Evolutionary conservation across 2,888 invertebrate species (phyloP).

Genomic region (Limnephilus rhombicus): DNA sequence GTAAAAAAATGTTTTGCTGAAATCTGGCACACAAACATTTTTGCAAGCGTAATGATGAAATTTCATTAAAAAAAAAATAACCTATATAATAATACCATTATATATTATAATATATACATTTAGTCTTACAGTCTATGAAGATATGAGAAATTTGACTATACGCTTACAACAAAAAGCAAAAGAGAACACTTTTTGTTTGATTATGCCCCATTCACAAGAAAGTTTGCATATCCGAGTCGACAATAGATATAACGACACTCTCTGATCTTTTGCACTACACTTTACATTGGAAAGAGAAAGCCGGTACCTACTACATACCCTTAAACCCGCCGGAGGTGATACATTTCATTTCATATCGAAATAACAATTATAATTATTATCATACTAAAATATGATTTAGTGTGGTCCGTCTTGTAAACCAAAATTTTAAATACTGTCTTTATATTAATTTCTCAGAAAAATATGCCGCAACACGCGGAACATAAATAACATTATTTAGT

Average conservation of each 20-base stretch:
- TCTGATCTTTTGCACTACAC: too few relatives aligned
- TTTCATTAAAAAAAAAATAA: not conserved
- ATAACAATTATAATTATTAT: not conserved
- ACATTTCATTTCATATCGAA: not conserved
- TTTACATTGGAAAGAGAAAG: too few relatives aligned
- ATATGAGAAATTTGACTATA: not conserved
- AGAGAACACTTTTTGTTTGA: not conserved
- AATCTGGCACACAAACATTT: too few relatives aligned
- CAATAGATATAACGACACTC: too few relatives aligned
- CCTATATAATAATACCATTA: not conserved
- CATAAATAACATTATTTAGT: not conserved
- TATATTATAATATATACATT: not conserved
- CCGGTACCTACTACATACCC: not conserved
- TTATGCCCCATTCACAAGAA: not conserved
- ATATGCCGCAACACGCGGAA: not conserved
- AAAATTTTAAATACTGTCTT: not conserved
- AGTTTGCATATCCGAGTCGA: too few relatives aligned
- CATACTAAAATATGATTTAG: not conserved
- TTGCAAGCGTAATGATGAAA: too few relatives aligned
- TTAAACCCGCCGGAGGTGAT: not conserved
- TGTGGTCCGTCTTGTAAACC: not conserved
- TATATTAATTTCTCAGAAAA: not conserved
- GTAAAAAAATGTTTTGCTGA: too few relatives aligned
- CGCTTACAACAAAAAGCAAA: not conserved
- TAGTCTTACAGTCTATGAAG: not conserved